Base-by-base conservation (phyloP, 1,140 invertebrate species). In the Liolophura sinensis region DNA sequence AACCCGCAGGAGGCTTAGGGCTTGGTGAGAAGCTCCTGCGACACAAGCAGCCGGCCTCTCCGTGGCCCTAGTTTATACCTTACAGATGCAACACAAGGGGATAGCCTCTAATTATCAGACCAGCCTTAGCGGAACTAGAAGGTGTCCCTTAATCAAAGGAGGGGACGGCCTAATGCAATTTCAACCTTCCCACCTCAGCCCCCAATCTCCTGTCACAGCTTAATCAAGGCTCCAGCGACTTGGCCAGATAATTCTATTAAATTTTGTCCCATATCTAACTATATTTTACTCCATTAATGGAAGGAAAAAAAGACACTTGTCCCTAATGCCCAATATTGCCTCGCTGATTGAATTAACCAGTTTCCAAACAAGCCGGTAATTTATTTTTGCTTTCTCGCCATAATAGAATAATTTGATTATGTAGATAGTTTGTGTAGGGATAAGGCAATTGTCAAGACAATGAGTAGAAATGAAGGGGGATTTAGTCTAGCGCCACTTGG, bases 301-400 rank as follows among this genome's bases (percentile, higher is more conserved):
- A 48, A 11, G 12, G 55, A 20, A 67, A 61, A 31, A 25, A 55
- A 31, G 54, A 18, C 49, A 46, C 20, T 54, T 49, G 46, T 20
- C 51, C 49, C 24, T 46, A 24, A 49, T 51, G 54, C 62, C 54
- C 54, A 49, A 63, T 63, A 52, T 63, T 70, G 58, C 64, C 57
- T 20, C 51, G 57, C 59, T 69, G 65, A 73, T 74, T 74, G 58
- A 61, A 77, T 77, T 77, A 73, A 68, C 72, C 71, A 71, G 71
- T 70, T 70, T 64, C 67, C 67, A 74, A 74, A 77, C 65, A 74
- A 72, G 65, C n/a, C 67, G 51, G 71, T 74, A 74, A 74, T 77
- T 74, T 71, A 73, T 77, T 74, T 74, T 70, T 73, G 73, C 75
- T 77, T 70, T 64, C 68, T 77, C 74, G 73, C 73, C 71, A 74